phyloP scores from a whole-genome alignment of 2,797 vertebrate genomes.

The Hoplostethus atlanticus region DNA sequence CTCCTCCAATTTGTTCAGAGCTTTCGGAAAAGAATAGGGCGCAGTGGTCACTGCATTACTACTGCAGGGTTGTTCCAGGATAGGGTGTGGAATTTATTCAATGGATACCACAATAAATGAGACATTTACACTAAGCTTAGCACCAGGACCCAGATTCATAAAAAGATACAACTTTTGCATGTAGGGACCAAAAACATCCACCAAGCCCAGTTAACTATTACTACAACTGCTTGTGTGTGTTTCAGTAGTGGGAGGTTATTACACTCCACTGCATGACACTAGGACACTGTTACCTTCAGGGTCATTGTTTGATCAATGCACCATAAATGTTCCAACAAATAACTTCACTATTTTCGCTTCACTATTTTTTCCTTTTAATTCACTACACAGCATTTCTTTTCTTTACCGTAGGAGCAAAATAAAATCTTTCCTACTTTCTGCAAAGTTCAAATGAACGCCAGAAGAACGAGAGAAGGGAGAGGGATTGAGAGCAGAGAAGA shows the following conservation, averaged over 20 bases:
- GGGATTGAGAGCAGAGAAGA: constrained; percentile 26
- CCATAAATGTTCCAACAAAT: constrained; percentile 11
- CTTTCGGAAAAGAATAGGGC: background rate
- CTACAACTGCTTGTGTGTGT: background rate
- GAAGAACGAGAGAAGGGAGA: constrained; percentile 23
- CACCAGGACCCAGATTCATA: background rate
- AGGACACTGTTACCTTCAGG: background rate
- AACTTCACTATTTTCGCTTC: constrained; percentile 7
- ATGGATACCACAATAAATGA: background rate
- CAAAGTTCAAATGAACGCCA: constrained; percentile 72
- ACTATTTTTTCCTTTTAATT: constrained; percentile 1
- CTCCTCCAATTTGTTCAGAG: constrained; percentile 12
- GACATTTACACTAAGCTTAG: background rate
- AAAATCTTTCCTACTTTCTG: constrained; percentile 60
- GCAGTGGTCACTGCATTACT: background rate
- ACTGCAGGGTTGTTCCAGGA: background rate
- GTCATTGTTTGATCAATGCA: constrained; percentile 16
- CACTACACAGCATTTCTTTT: constrained; percentile 22
- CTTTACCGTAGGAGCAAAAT: constrained; percentile 53
- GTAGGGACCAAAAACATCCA: background rate
- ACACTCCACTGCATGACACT: too few species aligned
- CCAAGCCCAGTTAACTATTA: background rate
- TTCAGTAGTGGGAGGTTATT: too few species aligned
- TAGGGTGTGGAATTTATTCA: background rate
- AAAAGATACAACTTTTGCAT: background rate